Evolutionary conservation across 2,113 vertebrate genomes (phyloP).

Genomic region (Zapornia atra): DNA sequence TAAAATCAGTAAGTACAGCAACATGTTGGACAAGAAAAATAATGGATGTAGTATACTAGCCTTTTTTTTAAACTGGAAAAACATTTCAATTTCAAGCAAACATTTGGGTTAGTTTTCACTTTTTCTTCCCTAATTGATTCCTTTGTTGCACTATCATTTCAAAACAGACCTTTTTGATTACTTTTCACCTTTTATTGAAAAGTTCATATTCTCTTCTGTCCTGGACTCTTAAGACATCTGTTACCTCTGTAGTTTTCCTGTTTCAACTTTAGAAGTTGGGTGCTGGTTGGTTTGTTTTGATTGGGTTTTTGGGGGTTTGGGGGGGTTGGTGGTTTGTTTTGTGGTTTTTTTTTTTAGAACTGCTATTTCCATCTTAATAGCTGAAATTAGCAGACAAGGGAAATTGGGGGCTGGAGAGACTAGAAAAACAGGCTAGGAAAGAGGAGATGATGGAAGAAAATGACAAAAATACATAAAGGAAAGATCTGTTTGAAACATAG

Average conservation of each 20-base stretch:
- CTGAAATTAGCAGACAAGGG: neutral
- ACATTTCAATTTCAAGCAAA: neutral
- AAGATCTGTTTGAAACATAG: neutral
- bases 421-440: neutral
- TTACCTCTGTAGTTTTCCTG: neutral
- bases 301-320: no score
- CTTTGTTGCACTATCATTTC: neutral
- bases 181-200: neutral
- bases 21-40: neutral
- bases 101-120: neutral
- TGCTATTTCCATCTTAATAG: neutral
- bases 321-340: neutral
- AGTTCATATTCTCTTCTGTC: neutral
- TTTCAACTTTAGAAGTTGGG: neutral
- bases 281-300: neutral
- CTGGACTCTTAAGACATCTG: neutral
- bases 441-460: neutral
- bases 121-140: neutral
- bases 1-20: conserved; percentile 7
- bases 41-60: neutral
- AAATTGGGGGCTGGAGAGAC: neutral
- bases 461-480: neutral
- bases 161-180: neutral
- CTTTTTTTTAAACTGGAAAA: neutral
- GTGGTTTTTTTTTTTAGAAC: neutral